Conservation (phyloP, 2,113 vertebrate genomes). For the Bufo gargarizans region DNA sequence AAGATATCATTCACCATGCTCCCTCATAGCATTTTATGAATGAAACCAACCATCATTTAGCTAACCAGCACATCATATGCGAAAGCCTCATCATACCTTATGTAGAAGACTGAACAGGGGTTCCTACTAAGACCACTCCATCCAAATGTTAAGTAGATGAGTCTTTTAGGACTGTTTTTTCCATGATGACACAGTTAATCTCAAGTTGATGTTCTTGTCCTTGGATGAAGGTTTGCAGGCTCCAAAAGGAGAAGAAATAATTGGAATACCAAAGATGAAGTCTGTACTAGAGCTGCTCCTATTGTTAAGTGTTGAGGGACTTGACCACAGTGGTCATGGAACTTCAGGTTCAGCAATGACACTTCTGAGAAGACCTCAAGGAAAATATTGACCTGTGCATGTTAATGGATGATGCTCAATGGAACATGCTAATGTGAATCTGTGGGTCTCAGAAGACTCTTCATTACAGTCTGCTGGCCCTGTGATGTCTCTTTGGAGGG, state of each 20-base stretch:
- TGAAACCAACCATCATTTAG: neutral
- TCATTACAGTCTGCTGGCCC: neutral
- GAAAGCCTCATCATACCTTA: conserved; percentile 10
- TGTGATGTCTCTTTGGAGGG: neutral
- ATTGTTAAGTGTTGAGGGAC: neutral
- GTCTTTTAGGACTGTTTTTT: neutral
- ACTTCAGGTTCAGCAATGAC: neutral
- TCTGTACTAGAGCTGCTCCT: neutral
- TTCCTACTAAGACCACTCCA: neutral
- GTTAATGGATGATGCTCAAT: neutral
- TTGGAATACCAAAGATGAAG: neutral
- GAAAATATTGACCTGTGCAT: neutral
- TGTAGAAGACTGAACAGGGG: neutral
- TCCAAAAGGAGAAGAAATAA: neutral
- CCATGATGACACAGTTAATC: neutral
- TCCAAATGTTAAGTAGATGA: neutral
- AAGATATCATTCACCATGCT: neutral
- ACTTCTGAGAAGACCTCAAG: neutral
- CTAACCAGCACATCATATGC: neutral
- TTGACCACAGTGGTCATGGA: neutral
- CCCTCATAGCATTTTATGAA: neutral
- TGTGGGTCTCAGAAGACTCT: too few relatives aligned
- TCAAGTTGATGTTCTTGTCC: conserved; percentile 1
- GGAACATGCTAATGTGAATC: neutral
- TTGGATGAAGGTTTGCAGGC: conserved; percentile 1